Conservation (phyloP, 92 coral and sea anemone genomes). For the Isaurus tuberculatus region DNA sequence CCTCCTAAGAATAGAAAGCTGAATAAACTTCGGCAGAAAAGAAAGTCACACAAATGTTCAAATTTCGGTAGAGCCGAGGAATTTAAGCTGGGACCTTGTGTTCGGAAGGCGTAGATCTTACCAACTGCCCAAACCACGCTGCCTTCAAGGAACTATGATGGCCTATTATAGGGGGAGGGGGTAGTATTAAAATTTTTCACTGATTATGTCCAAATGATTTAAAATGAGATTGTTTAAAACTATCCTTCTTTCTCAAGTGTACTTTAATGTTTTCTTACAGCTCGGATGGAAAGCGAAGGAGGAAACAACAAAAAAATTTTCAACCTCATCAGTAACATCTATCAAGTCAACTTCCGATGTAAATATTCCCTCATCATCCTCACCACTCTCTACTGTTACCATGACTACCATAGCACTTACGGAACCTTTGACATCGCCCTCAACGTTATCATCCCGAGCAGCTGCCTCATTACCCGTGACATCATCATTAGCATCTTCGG, state of each 20-base stretch:
- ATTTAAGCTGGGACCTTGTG: no score
- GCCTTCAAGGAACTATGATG: no score
- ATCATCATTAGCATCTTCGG: not conserved
- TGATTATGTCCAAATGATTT: no score
- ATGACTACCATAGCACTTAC: not conserved
- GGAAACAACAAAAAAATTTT: constrained; percentile 61
- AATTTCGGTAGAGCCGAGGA: no score
- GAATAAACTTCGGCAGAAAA: no score
- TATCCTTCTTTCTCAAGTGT: not conserved
- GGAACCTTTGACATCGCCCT: not conserved
- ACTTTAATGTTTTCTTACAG: constrained; percentile 29
- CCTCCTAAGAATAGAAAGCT: no score
- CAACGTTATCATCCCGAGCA: constrained; percentile 20
- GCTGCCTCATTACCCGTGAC: not conserved
- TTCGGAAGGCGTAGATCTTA: no score
- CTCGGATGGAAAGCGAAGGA: constrained; percentile 81
- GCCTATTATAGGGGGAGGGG: no score
- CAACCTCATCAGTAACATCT: constrained; percentile 31
- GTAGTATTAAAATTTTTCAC: no score
- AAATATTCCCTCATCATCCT: not conserved
- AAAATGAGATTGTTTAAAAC: not conserved
- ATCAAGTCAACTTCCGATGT: constrained; percentile 15
- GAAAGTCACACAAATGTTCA: no score
- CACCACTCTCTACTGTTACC: constrained; percentile 11
- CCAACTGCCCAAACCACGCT: no score